Conservation (phyloP, 2,113 vertebrate species). For the Colinus virginianus region DNA sequence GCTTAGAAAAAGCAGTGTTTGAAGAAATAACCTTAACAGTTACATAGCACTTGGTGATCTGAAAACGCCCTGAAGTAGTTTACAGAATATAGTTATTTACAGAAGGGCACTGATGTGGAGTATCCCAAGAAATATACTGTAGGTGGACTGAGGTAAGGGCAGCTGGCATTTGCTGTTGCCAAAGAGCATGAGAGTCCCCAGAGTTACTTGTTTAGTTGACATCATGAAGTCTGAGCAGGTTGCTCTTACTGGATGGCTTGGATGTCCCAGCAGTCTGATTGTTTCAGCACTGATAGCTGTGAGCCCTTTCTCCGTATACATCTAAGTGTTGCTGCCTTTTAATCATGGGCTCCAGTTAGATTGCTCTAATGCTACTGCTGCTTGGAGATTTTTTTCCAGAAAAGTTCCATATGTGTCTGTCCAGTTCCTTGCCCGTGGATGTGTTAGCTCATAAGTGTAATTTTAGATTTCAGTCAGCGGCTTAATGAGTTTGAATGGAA, state of each 20-base stretch:
- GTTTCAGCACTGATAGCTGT: rapidly evolving
- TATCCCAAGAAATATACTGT: not conserved
- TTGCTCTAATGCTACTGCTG: not conserved
- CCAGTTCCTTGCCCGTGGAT: not conserved
- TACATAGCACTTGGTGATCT: not conserved
- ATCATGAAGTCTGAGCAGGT: rapidly evolving
- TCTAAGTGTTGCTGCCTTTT: rapidly evolving
- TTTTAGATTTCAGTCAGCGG: not conserved
- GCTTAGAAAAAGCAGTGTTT: not conserved
- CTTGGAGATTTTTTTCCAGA: not conserved
- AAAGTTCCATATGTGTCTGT: not conserved
- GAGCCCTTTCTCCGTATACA: rapidly evolving
- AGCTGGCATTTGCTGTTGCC: not conserved
- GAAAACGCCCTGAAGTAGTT: not conserved
- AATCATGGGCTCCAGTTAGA: not conserved
- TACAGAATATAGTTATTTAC: not conserved
- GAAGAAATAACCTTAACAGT: not conserved
- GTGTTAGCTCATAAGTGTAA: not conserved
- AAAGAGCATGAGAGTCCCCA: not conserved
- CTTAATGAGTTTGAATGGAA: not conserved
- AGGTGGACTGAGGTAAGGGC: not conserved
- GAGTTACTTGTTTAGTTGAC: rapidly evolving
- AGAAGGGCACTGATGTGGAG: not conserved
- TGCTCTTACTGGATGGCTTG: not conserved
- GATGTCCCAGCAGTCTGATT: not conserved